These are phyloP conservation scores for Eumerus sabulonum DNA, from an alignment of 2,888 invertebrate species.

Conservation along the genomic window DNA sequence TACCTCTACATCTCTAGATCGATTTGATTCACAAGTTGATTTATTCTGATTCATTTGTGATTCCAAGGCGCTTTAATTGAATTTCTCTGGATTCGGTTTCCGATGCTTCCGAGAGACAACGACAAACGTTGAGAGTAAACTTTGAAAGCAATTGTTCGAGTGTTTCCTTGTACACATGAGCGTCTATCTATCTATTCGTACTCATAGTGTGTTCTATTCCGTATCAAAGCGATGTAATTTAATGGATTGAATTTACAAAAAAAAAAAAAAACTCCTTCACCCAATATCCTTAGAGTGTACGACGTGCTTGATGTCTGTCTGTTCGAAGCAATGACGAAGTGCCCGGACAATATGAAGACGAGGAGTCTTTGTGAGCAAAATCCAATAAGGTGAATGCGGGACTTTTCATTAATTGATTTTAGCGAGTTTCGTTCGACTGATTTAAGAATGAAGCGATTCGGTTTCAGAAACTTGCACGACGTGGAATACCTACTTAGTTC, in stretches of 20 bases:
- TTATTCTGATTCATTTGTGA: slow-evolving; percentile 66
- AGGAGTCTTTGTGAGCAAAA: slow-evolving; percentile 31
- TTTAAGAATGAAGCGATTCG: too few species aligned
- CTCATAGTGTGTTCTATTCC: slow-evolving; percentile 26
- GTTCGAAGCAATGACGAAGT: neutral
- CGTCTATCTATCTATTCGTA: neutral
- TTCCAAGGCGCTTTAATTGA: slow-evolving; percentile 64
- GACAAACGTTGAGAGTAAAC: slow-evolving; percentile 6
- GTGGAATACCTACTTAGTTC: too few species aligned
- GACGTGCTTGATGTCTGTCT: neutral
- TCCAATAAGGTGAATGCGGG: slow-evolving; percentile 45
- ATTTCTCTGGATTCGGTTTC: slow-evolving; percentile 54
- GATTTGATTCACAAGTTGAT: slow-evolving; percentile 67
- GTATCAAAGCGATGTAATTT: slow-evolving; percentile 66
- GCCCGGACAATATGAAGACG: neutral
- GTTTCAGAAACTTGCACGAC: too few species aligned
- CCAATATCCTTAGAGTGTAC: slow-evolving; percentile 19
- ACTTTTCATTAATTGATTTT: slow-evolving; percentile 56
- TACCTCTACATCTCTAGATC: slow-evolving; percentile 37
- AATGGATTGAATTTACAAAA: slow-evolving; percentile 68
- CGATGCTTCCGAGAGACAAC: slow-evolving; percentile 19
- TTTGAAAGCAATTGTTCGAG: neutral
- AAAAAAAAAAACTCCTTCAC: slow-evolving; percentile 60
- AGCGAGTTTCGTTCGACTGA: slow-evolving; percentile 28
- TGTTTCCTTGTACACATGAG: slow-evolving; percentile 1